These are phyloP conservation scores for Blomia tropicalis DNA, from an alignment of 2,888 invertebrate species.

Conservation along the genomic window DNA sequence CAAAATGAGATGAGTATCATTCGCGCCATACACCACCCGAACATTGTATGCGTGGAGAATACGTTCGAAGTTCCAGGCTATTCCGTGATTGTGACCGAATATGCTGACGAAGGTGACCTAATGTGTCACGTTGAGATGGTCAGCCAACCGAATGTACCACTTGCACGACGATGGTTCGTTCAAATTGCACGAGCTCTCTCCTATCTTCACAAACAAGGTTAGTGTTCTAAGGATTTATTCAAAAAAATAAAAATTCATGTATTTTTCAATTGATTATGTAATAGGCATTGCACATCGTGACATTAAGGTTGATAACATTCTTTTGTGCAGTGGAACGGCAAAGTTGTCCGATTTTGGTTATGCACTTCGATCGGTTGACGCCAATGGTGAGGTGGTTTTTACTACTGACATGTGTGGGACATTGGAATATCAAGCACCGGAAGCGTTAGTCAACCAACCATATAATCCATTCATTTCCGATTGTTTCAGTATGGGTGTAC, in stretches of 20 bases:
- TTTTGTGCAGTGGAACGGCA: not conserved
- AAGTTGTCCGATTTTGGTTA: not conserved
- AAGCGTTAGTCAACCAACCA: not conserved
- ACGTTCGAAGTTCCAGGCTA: not conserved
- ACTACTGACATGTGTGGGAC: not conserved
- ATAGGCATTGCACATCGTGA: not conserved
- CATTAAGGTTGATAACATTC: not conserved
- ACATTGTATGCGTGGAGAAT: not conserved
- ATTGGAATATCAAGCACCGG: slow-evolving; percentile 15
- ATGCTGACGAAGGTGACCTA: not conserved
- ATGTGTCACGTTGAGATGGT: not conserved
- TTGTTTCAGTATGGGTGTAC: slow-evolving; percentile 18
- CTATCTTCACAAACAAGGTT: not conserved
- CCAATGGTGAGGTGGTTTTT: not conserved
- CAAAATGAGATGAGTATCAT: not conserved
- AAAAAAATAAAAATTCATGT: no score
- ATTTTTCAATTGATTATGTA: no score
- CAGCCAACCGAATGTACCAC: not conserved
- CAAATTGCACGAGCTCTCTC: not conserved
- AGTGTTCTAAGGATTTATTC: no score
- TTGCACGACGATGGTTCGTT: not conserved
- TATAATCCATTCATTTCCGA: slow-evolving; percentile 8
- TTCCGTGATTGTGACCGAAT: not conserved
- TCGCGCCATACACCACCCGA: not conserved
- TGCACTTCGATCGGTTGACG: not conserved